A percentile compares a stretch with the other conserved stretches of the same genome.
Conservation (phyloP, 2,113 vertebrate species). For the Cephalopholis sonnerati region DNA sequence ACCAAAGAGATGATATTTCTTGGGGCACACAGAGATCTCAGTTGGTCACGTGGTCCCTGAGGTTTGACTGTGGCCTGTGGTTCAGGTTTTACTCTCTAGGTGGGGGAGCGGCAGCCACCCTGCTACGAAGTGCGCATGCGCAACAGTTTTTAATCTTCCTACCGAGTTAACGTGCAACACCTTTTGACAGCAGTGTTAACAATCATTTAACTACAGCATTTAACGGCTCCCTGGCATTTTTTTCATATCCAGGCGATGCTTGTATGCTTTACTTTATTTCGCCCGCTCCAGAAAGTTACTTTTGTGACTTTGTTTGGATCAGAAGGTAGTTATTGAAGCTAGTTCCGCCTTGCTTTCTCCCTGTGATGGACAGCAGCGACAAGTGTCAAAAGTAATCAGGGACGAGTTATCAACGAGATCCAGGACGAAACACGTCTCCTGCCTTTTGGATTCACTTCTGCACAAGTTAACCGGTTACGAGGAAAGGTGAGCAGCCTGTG, state of each 20-base stretch:
- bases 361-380: slow-evolving; percentile 56
- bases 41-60: slow-evolving; percentile 39
- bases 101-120: not conserved
- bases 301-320: slow-evolving; percentile 19
- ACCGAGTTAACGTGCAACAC: slow-evolving; percentile 27
- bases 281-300: not conserved
- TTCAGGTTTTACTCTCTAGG: not conserved
- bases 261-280: accelerated
- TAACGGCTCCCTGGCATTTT: accelerated
- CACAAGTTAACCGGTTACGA: not conserved
- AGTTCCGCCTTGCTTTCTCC: slow-evolving; percentile 64
- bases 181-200: slow-evolving; percentile 15
- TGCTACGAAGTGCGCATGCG: slow-evolving; percentile 56
- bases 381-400: slow-evolving; percentile 65
- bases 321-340: slow-evolving; percentile 46
- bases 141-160: slow-evolving; percentile 51
- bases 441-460: not conserved
- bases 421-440: not conserved
- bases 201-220: slow-evolving; percentile 7
- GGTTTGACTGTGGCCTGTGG: not conserved
- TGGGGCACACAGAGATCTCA: not conserved
- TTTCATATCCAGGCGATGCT: not conserved
- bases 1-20: not conserved
- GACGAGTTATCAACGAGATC: not conserved
- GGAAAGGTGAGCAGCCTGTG: slow-evolving; percentile 37